These are phyloP conservation scores for Thereva nobilitata DNA, from an alignment of 2,888 invertebrate genomes.

Conservation along the genomic window DNA sequence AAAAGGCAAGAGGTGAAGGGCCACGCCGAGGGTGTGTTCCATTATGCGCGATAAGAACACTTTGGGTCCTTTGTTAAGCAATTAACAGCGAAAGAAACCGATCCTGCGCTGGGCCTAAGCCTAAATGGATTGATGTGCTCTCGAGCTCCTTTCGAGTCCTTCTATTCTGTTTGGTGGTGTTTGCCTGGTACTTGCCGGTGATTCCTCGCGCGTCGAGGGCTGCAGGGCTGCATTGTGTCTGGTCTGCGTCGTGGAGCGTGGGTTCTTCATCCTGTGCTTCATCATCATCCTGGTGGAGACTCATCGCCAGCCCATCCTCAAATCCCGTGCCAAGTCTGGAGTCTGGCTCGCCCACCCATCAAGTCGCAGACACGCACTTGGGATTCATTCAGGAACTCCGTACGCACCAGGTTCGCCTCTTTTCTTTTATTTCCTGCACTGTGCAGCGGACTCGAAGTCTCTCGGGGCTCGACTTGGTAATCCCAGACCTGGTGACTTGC, in stretches of 20 bases:
- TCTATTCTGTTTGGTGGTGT: slow-evolving; percentile 24
- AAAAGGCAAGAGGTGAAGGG: not conserved
- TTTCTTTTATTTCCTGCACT: slow-evolving; percentile 11
- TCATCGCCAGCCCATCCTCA: slow-evolving; percentile 8
- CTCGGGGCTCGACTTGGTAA: slow-evolving; percentile 20
- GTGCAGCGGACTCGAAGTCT: slow-evolving; percentile 19
- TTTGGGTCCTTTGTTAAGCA: slow-evolving; percentile 33
- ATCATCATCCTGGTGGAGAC: slow-evolving; percentile 18
- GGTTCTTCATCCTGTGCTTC: slow-evolving; percentile 31
- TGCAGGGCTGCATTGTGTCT: slow-evolving; percentile 22
- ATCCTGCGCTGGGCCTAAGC: slow-evolving; percentile 12
- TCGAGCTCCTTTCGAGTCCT: slow-evolving; percentile 8
- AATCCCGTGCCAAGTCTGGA: slow-evolving; percentile 2
- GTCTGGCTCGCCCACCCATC: slow-evolving; percentile 34
- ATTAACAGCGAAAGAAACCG: slow-evolving; percentile 32
- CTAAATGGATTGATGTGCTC: slow-evolving; percentile 18
- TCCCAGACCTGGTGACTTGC: slow-evolving; percentile 30
- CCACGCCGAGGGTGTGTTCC: slow-evolving; percentile 25
- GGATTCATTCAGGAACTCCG: slow-evolving; percentile 29
- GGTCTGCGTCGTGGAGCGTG: slow-evolving; percentile 24
- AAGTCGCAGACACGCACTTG: slow-evolving; percentile 33
- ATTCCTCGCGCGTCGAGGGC: slow-evolving; percentile 10
- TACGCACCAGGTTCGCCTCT: slow-evolving; percentile 29
- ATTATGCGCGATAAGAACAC: slow-evolving; percentile 35
- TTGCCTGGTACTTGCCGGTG: slow-evolving; percentile 22